These are phyloP conservation scores for Pteruthius melanotis DNA, from an alignment of 2,113 vertebrate species.

Conservation along the genomic window DNA sequence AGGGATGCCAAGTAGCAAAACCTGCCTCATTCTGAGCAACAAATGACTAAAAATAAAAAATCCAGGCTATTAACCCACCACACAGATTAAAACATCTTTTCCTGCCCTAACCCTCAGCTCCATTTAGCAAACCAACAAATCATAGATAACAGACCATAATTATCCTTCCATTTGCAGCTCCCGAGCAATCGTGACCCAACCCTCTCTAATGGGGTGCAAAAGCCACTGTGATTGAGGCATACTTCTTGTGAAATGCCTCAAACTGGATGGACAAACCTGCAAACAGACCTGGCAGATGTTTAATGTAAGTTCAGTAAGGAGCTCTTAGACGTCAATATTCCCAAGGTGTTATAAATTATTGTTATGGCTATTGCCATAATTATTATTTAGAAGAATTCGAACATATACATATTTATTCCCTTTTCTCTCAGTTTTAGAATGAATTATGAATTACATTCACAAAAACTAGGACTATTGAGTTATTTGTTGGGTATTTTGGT, in stretches of 20 bases:
- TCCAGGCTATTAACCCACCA: neutral
- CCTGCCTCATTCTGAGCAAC: neutral
- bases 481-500: neutral
- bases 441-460: neutral
- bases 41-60: neutral
- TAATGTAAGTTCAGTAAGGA: neutral
- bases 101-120: neutral
- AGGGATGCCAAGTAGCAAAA: neutral
- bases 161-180: slow-evolving; percentile 9
- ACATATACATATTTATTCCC: neutral
- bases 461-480: neutral
- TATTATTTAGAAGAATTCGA: neutral
- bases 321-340: neutral
- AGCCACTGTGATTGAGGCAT: neutral
- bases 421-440: neutral
- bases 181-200: neutral
- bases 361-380: neutral
- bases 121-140: slow-evolving; percentile 19
- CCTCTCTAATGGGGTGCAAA: neutral
- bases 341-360: neutral
- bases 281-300: neutral
- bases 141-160: neutral
- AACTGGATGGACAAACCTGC: neutral
- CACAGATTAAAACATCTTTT: slow-evolving; percentile 11
- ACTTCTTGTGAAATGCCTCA: neutral